Evolutionary conservation across 2,113 vertebrate species (phyloP), one percentile per base, ranked within the genome.

Genomic region (Malurus cyaneus): DNA sequence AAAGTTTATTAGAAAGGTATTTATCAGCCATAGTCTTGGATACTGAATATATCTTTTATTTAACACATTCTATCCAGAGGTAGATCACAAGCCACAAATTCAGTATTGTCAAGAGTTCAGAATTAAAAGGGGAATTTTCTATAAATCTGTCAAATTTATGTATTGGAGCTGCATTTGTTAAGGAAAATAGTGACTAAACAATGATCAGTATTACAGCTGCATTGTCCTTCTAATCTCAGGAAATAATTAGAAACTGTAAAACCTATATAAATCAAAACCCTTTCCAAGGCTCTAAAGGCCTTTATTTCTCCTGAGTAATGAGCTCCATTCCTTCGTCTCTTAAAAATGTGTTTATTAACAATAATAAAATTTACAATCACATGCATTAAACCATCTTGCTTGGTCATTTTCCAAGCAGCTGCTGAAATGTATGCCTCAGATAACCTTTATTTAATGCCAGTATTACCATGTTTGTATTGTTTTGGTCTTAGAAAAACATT

Each of bases 231-330:
- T 86, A 59, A 92, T 83, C 59, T 94, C 56, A 70, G 64, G 72
- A 78, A 94, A 92, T 88, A 1, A 94, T 94, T 94, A 77, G 64
- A 67, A 94, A 70, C 14, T 83, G 15, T 90, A 61, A 94, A 95
- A 44, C 19, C 28, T 20, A 44, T 70, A 70, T 88, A 95, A 88
- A 92, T 95, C 82, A 92, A 84, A 92, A 64, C 9, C 15, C 21
- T 76, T 89, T 89, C 74, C 76, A 65, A 89, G 39, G 67, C 64
- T 83, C 50, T 73, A 47, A 78, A 52, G 76, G 25, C 34, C 18
- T 94, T 92, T 42, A 46, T 83, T 86, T 90, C 69, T 89, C 61
- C 64, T 66, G 15, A 89, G 54, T 84, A 94, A 90, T 77, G 77
- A 93, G 8, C 31, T 95, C 67, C 21, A 76, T 90, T 88, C 54